phyloP scores from a whole-genome alignment of 2,797 vertebrate species.

The Trachops cirrhosus region DNA sequence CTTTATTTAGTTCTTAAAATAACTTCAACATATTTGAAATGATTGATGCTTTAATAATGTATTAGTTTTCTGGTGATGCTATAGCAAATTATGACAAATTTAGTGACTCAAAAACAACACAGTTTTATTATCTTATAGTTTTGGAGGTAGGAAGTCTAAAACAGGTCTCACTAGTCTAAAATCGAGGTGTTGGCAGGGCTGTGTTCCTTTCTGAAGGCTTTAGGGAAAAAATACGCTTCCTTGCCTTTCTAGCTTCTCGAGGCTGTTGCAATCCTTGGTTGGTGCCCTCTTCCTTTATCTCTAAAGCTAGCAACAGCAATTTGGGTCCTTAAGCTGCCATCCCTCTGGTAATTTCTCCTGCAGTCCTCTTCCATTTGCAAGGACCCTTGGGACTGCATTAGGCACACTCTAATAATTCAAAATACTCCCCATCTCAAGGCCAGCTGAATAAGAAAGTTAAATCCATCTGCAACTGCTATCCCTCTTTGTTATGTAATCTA shows the following conservation, averaged over 20 bases:
- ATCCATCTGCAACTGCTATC: background rate
- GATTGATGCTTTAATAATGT: background rate
- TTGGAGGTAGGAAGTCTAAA: too few relatives aligned
- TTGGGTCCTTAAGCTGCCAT: background rate
- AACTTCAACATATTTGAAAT: background rate
- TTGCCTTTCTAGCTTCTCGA: too few relatives aligned
- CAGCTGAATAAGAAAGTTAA: background rate
- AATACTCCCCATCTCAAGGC: background rate
- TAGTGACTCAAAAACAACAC: too few relatives aligned
- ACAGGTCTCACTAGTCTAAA: too few relatives aligned
- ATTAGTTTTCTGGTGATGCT: background rate
- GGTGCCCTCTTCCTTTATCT: too few relatives aligned
- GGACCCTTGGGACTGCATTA: background rate
- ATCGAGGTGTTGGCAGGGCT: too few relatives aligned
- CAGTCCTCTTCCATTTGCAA: background rate
- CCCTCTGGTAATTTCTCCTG: background rate
- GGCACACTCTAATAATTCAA: background rate
- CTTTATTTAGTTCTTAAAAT: background rate
- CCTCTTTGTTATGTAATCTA: background rate
- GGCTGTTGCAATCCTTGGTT: too few relatives aligned
- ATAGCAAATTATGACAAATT: background rate
- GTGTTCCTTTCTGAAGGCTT: too few relatives aligned
- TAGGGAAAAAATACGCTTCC: too few relatives aligned
- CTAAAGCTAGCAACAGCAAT: background rate
- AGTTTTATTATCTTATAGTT: too few relatives aligned